These are phyloP conservation scores for Rhipidura dahli DNA, from an alignment of 2,113 vertebrate species.

Conservation along the genomic window DNA sequence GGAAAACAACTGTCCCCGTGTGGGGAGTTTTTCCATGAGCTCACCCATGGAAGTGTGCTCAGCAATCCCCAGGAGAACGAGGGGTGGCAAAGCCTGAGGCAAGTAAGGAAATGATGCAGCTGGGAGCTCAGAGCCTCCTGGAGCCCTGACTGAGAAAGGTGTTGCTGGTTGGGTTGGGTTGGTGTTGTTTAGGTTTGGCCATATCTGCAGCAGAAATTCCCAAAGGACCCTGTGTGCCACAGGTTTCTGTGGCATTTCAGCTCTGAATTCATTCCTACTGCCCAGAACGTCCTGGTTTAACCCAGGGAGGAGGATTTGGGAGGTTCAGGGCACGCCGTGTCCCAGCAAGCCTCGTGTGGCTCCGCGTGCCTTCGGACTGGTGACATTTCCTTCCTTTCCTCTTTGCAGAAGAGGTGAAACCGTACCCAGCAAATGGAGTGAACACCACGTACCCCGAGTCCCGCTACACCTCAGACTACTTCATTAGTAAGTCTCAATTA, in stretches of 20 bases:
- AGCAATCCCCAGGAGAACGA: background rate
- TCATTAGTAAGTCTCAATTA: conserved; percentile 90
- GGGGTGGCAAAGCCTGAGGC: background rate
- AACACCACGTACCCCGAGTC: conserved; percentile 89
- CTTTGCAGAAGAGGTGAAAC: conserved; percentile 91
- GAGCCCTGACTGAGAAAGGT: background rate
- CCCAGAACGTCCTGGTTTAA: background rate
- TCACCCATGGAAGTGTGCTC: background rate
- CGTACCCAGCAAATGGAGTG: conserved; percentile 87
- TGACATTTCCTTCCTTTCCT: conserved; percentile 49
- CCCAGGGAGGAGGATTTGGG: background rate
- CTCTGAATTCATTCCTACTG: background rate
- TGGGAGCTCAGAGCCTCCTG: background rate
- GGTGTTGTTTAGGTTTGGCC: background rate
- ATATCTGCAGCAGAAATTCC: background rate
- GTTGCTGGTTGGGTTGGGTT: background rate
- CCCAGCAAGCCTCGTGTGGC: background rate
- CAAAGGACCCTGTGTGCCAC: background rate
- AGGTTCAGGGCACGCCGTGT: background rate
- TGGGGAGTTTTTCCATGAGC: background rate
- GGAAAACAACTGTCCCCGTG: background rate
- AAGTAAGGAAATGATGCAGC: background rate
- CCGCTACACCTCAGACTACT: conserved; percentile 96
- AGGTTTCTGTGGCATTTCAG: background rate
- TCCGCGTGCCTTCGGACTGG: fast-evolving